Percentiles rank a stretch among this genome's conserved stretches.
Conservation (phyloP, 2,113 vertebrate genomes). For the Cololabis saira region DNA sequence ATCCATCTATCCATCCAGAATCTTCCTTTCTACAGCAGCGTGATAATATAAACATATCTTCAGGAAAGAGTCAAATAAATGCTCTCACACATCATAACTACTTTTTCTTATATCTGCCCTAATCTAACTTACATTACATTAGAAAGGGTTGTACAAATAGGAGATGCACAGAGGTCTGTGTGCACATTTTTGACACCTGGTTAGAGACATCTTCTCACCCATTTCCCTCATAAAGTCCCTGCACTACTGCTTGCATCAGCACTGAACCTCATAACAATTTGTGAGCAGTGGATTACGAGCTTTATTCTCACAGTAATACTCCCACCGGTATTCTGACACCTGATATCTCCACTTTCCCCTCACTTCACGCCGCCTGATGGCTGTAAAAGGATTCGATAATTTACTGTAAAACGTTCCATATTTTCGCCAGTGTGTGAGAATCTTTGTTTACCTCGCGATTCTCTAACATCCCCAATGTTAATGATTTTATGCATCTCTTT, state of each 20-base stretch:
- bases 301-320: constrained; percentile 60
- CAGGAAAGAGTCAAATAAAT: no score
- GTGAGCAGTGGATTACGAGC: constrained; percentile 76
- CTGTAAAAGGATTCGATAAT: constrained; percentile 25
- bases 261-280: constrained; percentile 72
- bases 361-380: constrained; percentile 7
- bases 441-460: no score
- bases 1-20: constrained; percentile 28
- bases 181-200: constrained; percentile 45
- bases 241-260: constrained; percentile 68
- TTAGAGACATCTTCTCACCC: constrained; percentile 32
- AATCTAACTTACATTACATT: constrained; percentile 7
- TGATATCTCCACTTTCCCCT: constrained; percentile 41
- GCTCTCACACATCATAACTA: no score
- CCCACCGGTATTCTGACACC: constrained; percentile 51
- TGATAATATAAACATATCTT: neutral
- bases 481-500: no score
- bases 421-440: constrained; percentile 4
- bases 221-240: constrained; percentile 56
- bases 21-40: constrained; percentile 8
- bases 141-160: neutral
- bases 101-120: neutral
- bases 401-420: constrained; percentile 27
- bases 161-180: constrained; percentile 8
- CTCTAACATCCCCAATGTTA: neutral